These are phyloP conservation scores for Myiagra hebetior DNA, from an alignment of 2,113 vertebrate species.

Conservation along the genomic window DNA sequence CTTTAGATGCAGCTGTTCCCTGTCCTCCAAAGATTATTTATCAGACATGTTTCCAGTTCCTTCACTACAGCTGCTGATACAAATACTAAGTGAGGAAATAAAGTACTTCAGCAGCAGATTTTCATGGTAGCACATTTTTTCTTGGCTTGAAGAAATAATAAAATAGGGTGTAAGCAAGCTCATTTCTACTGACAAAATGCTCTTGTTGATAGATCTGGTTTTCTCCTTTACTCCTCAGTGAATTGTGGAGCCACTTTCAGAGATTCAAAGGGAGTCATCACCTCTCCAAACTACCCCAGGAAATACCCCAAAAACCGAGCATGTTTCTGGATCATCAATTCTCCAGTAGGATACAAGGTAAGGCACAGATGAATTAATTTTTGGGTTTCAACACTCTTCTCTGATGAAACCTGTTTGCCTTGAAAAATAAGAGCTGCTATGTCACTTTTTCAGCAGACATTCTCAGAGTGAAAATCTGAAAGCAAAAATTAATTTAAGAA, in stretches of 20 bases:
- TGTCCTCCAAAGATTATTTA: neutral
- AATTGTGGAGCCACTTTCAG: conserved; percentile 63
- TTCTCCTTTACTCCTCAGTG: conserved; percentile 29
- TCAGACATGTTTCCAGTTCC: neutral
- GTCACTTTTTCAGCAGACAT: neutral
- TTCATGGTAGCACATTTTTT: neutral
- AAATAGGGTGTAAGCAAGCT: neutral
- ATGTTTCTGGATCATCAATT: conserved; percentile 65
- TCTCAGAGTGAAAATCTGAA: neutral
- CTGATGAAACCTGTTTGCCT: neutral
- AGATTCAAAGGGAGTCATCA: conserved; percentile 26
- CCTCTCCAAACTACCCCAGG: conserved; percentile 61
- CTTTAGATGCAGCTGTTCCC: neutral
- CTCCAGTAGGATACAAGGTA: conserved; percentile 58
- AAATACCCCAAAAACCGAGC: conserved; percentile 42
- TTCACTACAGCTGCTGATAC: neutral
- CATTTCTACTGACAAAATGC: neutral
- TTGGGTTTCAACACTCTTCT: neutral
- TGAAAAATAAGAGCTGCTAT: neutral
- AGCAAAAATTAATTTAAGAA: neutral
- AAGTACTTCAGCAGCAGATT: neutral
- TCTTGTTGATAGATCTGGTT: neutral
- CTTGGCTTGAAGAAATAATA: neutral
- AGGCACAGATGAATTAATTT: neutral
- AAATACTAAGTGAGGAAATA: neutral